Evolutionary conservation across 1,140 invertebrate genomes (phyloP).

Genomic region (Arctopsyche grandis): DNA sequence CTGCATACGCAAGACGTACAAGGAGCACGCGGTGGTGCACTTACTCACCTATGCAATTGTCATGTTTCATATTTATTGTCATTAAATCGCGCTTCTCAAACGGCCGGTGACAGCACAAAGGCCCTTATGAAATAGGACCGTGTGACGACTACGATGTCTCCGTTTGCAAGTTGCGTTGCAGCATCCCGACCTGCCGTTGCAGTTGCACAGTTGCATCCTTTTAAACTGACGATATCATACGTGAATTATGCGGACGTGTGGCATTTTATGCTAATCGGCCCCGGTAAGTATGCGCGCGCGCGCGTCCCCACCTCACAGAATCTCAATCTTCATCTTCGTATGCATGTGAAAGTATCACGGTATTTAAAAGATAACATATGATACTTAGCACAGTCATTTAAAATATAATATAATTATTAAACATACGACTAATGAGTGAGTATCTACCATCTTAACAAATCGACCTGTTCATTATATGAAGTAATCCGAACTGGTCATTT

Average conservation of each 20-base stretch:
- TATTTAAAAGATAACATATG: no score
- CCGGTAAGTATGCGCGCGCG: not conserved
- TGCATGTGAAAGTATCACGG: no score
- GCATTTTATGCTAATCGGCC: constrained; percentile 53
- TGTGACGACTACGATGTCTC: not conserved
- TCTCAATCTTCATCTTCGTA: no score
- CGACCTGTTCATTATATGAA: no score
- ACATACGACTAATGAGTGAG: no score
- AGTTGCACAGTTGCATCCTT: constrained; percentile 31
- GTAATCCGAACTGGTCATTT: no score
- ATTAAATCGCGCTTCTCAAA: constrained; percentile 33
- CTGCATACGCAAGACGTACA: not conserved
- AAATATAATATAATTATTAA: no score
- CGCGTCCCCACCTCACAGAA: not conserved
- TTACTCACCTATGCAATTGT: constrained; percentile 33
- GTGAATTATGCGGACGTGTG: constrained; percentile 51
- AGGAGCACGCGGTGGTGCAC: not conserved
- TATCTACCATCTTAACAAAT: no score
- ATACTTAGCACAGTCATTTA: no score
- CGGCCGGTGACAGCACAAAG: constrained; percentile 32
- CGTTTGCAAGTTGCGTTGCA: not conserved
- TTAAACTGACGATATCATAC: constrained; percentile 48
- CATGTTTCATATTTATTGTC: constrained; percentile 39
- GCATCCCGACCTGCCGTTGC: not conserved
- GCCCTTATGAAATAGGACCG: constrained; percentile 31